Evolutionary conservation across 2,888 invertebrate genomes (phyloP).

Genomic region (Formica aserva): DNA sequence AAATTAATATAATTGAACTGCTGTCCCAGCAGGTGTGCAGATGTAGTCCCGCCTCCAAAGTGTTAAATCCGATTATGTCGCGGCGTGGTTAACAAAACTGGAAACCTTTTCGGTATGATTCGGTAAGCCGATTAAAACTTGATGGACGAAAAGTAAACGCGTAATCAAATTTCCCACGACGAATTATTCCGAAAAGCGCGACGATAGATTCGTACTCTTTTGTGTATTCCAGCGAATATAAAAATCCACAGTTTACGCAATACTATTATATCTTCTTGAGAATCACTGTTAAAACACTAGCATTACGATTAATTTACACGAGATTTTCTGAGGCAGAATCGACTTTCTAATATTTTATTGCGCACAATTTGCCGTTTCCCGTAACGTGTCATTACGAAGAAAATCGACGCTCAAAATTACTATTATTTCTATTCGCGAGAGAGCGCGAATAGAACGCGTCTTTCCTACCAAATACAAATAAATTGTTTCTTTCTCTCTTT

Average conservation of each 20-base stretch:
- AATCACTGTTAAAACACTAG: slow-evolving; percentile 19
- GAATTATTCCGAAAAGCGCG: slow-evolving; percentile 45
- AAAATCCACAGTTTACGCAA: slow-evolving; percentile 34
- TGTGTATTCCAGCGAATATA: slow-evolving; percentile 9
- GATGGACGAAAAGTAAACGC: slow-evolving; percentile 28
- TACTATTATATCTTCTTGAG: background rate
- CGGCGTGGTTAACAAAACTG: slow-evolving; percentile 33
- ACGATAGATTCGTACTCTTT: slow-evolving; percentile 31
- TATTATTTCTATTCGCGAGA: background rate
- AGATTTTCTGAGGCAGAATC: slow-evolving; percentile 27
- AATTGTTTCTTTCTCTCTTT: background rate
- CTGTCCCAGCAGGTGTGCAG: slow-evolving; percentile 9
- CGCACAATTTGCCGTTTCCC: slow-evolving; percentile 6
- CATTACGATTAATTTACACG: slow-evolving; percentile 41
- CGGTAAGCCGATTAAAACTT: slow-evolving; percentile 49
- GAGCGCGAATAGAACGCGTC: background rate
- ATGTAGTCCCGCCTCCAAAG: slow-evolving; percentile 18
- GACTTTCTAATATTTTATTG: slow-evolving; percentile 37
- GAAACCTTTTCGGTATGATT: slow-evolving; percentile 30
- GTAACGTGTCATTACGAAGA: slow-evolving; percentile 19
- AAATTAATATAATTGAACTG: slow-evolving; percentile 42
- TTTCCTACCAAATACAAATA: background rate
- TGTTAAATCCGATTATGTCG: slow-evolving; percentile 46
- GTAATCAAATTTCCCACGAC: slow-evolving; percentile 23
- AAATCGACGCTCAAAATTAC: background rate